Conservation (phyloP, 2,113 vertebrate species). For the Elephas maximus region DNA sequence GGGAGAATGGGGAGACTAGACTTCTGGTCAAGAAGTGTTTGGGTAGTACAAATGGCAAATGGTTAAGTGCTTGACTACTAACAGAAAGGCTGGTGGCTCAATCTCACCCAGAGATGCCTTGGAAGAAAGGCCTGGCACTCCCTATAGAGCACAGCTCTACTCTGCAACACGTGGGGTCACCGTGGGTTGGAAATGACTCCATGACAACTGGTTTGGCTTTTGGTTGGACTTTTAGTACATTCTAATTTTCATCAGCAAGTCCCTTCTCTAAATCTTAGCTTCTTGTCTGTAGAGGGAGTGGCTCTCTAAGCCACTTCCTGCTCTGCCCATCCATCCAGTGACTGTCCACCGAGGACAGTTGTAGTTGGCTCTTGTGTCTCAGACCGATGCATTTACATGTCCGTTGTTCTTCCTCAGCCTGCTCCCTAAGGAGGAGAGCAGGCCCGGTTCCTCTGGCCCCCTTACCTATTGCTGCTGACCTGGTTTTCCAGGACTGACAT, state of each 20-base stretch:
- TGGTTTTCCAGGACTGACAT: neutral
- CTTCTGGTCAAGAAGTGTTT: neutral
- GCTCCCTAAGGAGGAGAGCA: neutral
- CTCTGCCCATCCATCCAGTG: neutral
- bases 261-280: neutral
- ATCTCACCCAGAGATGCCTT: neutral
- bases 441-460: neutral
- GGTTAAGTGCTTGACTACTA: neutral
- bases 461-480: neutral
- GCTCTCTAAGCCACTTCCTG: constrained; percentile 74
- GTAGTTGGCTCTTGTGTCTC: constrained; percentile 2
- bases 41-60: neutral
- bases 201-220: neutral
- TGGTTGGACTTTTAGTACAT: neutral
- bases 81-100: neutral
- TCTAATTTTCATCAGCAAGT: constrained; percentile 54
- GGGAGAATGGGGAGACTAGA: neutral
- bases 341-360: neutral
- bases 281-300: constrained; percentile 41
- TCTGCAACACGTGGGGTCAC: neutral
- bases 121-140: neutral
- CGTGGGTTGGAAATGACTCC: neutral
- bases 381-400: neutral
- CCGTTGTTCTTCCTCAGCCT: neutral
- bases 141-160: neutral